phyloP scores from a whole-genome alignment of 1,140 invertebrate species.

The Euura saliciscinereae region DNA sequence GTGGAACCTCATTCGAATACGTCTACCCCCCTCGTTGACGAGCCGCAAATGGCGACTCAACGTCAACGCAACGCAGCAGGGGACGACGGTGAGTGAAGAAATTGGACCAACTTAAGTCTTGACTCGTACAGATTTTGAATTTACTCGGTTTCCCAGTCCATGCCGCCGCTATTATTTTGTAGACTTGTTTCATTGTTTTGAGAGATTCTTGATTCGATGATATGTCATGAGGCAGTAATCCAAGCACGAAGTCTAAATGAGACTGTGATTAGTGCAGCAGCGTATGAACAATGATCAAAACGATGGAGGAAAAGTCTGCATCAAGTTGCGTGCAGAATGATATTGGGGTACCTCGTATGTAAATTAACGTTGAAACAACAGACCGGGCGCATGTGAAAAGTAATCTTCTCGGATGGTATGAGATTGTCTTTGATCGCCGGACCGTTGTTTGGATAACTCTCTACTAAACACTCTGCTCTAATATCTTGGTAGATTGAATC shows the following conservation, averaged over 20 bases:
- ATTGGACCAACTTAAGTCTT: not conserved
- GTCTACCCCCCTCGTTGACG: constrained; percentile 68
- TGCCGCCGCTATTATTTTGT: too few species aligned
- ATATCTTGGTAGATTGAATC: constrained; percentile 24
- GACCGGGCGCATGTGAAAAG: not conserved
- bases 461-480: constrained; percentile 33
- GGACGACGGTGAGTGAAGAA: constrained; percentile 50
- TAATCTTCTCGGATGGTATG: not conserved
- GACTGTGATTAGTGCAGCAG: too few species aligned
- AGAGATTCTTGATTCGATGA: too few species aligned
- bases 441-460: constrained; percentile 14
- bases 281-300: not conserved
- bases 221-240: too few species aligned
- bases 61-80: constrained; percentile 50
- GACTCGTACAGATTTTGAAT: constrained; percentile 2
- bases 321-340: not conserved
- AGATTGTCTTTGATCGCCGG: not conserved
- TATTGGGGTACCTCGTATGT: not conserved
- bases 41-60: constrained; percentile 56
- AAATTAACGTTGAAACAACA: constrained; percentile 5
- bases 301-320: not conserved
- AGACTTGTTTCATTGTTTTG: too few species aligned
- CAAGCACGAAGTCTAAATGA: too few species aligned
- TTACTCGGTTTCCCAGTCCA: not conserved
- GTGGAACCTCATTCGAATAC: constrained; percentile 67